phyloP scores from a whole-genome alignment of 2,113 vertebrate species.

The Malurus alboscapulatus region DNA sequence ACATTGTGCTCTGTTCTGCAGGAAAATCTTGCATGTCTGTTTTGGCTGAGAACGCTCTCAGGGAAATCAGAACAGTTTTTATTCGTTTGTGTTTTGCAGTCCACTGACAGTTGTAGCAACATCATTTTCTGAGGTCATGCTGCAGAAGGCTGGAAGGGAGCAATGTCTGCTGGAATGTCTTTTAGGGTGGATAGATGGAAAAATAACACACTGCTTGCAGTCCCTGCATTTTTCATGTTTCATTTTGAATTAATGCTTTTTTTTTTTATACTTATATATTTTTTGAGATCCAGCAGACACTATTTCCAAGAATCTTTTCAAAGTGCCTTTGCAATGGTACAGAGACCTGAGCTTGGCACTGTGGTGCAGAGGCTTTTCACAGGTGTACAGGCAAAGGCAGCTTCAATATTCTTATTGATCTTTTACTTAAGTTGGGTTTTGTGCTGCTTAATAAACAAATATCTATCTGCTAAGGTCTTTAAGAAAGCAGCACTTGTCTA shows the following conservation, averaged over 20 bases:
- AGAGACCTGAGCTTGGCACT: not conserved
- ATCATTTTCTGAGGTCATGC: not conserved
- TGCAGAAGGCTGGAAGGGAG: not conserved
- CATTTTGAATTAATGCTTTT: not conserved
- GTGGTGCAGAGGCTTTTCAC: not conserved
- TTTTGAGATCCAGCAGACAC: not conserved
- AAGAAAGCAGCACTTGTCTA: not conserved
- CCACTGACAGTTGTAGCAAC: not conserved
- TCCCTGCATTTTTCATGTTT: not conserved
- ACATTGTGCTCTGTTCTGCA: rapidly evolving
- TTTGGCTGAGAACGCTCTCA: not conserved
- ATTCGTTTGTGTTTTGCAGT: constrained; percentile 12
- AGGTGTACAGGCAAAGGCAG: not conserved
- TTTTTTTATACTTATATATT: not conserved
- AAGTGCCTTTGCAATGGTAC: not conserved
- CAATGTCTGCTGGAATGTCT: not conserved
- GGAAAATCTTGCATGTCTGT: not conserved
- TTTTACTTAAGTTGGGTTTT: not conserved
- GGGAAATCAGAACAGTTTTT: not conserved
- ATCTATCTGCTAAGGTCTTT: not conserved
- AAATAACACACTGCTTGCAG: not conserved
- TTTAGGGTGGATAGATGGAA: not conserved
- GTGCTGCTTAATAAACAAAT: not conserved
- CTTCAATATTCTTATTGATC: not conserved
- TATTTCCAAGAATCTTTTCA: not conserved